Conservation (phyloP, 2,888 invertebrate species). For the Micropterix aruncella region DNA sequence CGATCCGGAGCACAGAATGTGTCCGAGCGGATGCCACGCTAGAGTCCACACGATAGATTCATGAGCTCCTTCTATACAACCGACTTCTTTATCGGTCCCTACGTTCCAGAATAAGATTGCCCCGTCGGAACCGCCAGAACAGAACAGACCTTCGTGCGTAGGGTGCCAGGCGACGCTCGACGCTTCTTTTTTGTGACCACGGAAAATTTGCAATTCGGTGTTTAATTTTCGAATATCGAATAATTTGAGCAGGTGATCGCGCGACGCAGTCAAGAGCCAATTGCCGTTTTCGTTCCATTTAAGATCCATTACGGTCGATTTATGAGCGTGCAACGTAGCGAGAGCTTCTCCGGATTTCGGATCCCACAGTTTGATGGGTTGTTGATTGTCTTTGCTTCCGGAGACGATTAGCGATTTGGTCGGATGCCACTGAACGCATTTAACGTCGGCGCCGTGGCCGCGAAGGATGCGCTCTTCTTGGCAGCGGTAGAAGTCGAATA, state of each 20-base stretch:
- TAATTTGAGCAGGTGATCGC: slow-evolving; percentile 92
- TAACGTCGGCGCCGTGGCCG: slow-evolving; percentile 97
- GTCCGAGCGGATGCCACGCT: slow-evolving; percentile 98
- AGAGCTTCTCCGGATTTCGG: slow-evolving; percentile 91
- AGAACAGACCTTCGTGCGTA: slow-evolving; percentile 91
- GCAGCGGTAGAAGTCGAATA: slow-evolving; percentile 97
- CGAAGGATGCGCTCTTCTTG: slow-evolving; percentile 89
- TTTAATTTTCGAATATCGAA: slow-evolving; percentile 95
- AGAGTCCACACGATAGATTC: slow-evolving; percentile 99
- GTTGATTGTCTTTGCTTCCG: slow-evolving; percentile 98
- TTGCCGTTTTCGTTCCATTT: slow-evolving; percentile 99
- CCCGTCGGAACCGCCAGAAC: slow-evolving; percentile 97
- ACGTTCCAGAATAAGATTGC: slow-evolving; percentile 98
- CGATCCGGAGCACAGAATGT: slow-evolving; percentile 97
- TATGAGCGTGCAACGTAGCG: slow-evolving; percentile 97
- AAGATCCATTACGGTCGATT: slow-evolving; percentile 98
- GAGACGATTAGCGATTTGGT: slow-evolving; percentile 93
- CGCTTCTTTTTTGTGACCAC: slow-evolving; percentile 98
- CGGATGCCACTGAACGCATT: slow-evolving; percentile 99
- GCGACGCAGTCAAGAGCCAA: slow-evolving; percentile 96
- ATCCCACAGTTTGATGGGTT: slow-evolving; percentile 99
- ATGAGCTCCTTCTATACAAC: slow-evolving; percentile 95
- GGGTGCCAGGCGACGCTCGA: slow-evolving; percentile 98
- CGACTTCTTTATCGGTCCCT: slow-evolving; percentile 95
- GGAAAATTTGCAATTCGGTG: slow-evolving; percentile 91